phyloP scores from a whole-genome alignment of 1,140 invertebrate genomes.

The Adelges cooleyi region DNA sequence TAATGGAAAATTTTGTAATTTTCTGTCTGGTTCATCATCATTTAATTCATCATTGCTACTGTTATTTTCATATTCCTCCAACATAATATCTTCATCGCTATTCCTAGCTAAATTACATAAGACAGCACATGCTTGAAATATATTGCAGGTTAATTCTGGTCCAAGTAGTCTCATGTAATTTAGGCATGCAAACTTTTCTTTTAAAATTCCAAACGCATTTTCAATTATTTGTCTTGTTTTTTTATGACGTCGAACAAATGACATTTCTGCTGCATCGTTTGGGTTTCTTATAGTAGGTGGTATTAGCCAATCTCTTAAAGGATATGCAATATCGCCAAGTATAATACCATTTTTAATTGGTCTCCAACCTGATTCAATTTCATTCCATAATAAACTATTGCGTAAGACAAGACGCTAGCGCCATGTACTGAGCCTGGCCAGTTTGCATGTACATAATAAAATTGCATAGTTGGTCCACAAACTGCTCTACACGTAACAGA shows the following conservation, averaged over 20 bases:
- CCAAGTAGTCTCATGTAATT: conserved; percentile 30
- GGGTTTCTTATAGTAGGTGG: conserved; percentile 14
- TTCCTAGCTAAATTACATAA: conserved; percentile 6
- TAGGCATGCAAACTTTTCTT: conserved; percentile 34
- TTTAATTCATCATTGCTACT: too few species aligned
- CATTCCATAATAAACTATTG: conserved; percentile 29
- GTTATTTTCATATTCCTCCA: too few species aligned
- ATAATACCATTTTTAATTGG: conserved; percentile 27
- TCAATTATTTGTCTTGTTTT: conserved; percentile 33
- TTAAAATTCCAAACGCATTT: conserved; percentile 32
- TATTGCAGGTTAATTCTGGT: conserved; percentile 5
- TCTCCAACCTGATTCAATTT: conserved; percentile 28
- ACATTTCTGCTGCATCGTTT: not conserved
- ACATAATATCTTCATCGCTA: not conserved
- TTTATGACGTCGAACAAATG: conserved; percentile 30
- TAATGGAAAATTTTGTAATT: too few species aligned
- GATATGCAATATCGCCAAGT: conserved; percentile 31
- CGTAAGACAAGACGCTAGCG: conserved; percentile 31
- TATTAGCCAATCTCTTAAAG: conserved; percentile 31
- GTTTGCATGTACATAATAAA: conserved; percentile 32
- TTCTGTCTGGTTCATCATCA: too few species aligned
- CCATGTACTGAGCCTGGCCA: conserved; percentile 34
- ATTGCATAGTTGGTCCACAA: conserved; percentile 32
- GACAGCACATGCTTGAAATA: conserved; percentile 1
- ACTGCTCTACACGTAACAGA: conserved; percentile 34